phyloP scores from a whole-genome alignment of 2,888 invertebrate genomes.

The Lathronympha strigana region DNA sequence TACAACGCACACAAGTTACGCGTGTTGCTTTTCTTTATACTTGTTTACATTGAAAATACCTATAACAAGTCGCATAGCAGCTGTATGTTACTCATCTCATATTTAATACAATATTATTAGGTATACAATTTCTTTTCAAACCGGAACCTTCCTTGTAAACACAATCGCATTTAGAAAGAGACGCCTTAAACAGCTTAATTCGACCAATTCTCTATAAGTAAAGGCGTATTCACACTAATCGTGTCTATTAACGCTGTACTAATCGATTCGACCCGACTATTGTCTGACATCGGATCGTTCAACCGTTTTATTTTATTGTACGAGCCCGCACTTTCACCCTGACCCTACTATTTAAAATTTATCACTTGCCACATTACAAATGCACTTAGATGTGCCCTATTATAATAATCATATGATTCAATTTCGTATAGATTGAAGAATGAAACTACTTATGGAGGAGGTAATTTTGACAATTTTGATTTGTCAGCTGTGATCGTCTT shows the following conservation, averaged over 20 bases:
- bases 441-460: background rate
- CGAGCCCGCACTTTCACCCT: constrained; percentile 69
- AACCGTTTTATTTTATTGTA: constrained; percentile 81
- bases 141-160: background rate
- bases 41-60: too few relatives aligned
- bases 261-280: constrained; percentile 80
- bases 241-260: constrained; percentile 73
- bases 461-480: constrained; percentile 13
- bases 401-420: background rate
- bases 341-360: constrained; percentile 53
- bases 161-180: constrained; percentile 13
- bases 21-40: too few relatives aligned
- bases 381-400: background rate
- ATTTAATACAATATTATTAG: background rate
- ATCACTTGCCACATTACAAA: constrained; percentile 45
- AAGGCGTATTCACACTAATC: constrained; percentile 48
- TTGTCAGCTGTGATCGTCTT: background rate
- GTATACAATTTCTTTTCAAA: background rate
- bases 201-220: constrained; percentile 22
- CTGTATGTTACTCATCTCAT: background rate
- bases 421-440: background rate
- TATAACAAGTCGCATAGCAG: background rate
- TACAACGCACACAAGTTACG: too few relatives aligned
- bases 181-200: constrained; percentile 19
- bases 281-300: constrained; percentile 69